Evolutionary conservation across 2,797 vertebrate genomes (phyloP).

Genomic region (Pantherophis alleghaniensis): DNA sequence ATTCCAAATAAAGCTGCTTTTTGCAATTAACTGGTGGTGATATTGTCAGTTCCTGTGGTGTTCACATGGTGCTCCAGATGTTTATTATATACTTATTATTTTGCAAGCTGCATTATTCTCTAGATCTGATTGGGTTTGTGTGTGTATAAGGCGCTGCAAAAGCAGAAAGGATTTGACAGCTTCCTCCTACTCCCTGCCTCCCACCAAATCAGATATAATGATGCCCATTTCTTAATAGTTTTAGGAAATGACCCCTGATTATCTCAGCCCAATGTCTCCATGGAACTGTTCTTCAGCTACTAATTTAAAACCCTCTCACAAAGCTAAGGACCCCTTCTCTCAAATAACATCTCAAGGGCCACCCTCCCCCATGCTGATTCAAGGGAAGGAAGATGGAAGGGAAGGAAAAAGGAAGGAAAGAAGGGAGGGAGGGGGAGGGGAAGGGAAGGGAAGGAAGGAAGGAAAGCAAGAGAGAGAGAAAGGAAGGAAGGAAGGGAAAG

Average conservation of each 20-base stretch:
- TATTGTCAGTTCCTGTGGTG: not conserved
- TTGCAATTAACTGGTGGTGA: not conserved
- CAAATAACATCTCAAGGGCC: too few species aligned
- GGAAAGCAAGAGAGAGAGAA: too few species aligned
- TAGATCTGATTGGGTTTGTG: not conserved
- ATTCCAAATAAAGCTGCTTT: not conserved
- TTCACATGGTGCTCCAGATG: not conserved
- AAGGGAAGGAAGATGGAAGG: not conserved
- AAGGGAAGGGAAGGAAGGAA: too few species aligned
- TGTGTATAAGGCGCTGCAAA: not conserved
- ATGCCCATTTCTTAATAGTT: not conserved
- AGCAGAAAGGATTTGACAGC: not conserved
- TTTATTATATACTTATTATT: not conserved
- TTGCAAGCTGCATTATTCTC: not conserved
- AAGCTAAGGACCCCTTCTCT: not conserved
- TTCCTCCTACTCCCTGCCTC: not conserved
- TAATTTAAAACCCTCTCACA: not conserved
- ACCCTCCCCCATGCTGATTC: too few species aligned
- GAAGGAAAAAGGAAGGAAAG: too few species aligned
- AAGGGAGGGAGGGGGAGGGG: too few species aligned
- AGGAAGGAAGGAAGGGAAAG: too few species aligned
- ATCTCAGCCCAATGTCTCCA: not conserved
- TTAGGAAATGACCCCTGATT: not conserved
- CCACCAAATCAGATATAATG: not conserved
- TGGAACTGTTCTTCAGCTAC: not conserved